phyloP scores from a whole-genome alignment of 2,113 vertebrate genomes.

The Strix aluco region DNA sequence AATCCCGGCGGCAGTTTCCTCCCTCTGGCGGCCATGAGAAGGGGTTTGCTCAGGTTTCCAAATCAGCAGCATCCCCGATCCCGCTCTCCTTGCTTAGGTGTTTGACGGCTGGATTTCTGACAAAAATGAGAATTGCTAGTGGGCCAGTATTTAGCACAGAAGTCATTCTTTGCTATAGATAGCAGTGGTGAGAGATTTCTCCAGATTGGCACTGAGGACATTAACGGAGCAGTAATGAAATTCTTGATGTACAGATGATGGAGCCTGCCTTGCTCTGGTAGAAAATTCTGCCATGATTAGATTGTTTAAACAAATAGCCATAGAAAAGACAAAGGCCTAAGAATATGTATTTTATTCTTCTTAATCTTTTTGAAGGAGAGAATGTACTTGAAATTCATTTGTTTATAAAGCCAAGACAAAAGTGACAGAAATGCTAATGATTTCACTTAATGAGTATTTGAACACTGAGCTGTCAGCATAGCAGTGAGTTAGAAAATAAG shows the following conservation, averaged over 20 bases:
- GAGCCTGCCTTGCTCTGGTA: background rate
- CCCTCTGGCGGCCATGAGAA: background rate
- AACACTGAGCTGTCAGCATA: background rate
- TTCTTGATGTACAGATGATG: background rate
- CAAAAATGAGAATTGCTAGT: background rate
- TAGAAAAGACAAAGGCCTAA: background rate
- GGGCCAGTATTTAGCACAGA: background rate
- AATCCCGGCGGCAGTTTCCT: background rate
- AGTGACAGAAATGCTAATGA: background rate
- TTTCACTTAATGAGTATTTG: background rate
- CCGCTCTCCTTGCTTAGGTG: fast-evolving
- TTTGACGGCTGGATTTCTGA: background rate
- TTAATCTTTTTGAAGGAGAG: background rate
- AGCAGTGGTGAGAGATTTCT: background rate
- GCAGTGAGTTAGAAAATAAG: background rate
- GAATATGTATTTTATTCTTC: background rate
- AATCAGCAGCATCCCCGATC: background rate
- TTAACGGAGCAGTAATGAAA: background rate
- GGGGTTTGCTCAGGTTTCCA: background rate
- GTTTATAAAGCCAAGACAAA: background rate
- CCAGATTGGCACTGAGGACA: background rate
- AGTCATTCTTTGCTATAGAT: background rate
- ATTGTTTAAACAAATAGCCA: background rate
- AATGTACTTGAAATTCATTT: background rate
- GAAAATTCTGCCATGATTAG: background rate